These are phyloP conservation scores for human DNA, from an alignment of 2,113 vertebrate species.

Conservation along the genomic window GRCh38 chr12:47555001-47555500, in stretches of 20 bases:
- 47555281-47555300: not conserved
- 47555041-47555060: not conserved
- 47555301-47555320: not conserved
- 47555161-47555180: conserved; percentile 22
- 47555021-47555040: not conserved
- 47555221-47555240: not conserved
- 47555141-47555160: conserved; percentile 43
- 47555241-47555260: not conserved
- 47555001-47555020: not conserved
- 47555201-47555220: conserved; percentile 31
- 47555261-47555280: conserved; percentile 14
- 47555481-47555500: conserved; percentile 15
- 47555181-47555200: conserved; percentile 12
- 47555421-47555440: not conserved
- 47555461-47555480: not conserved
- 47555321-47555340: not conserved
- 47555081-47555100: not conserved
- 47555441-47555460: not conserved
- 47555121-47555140: not conserved
- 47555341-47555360: not conserved
- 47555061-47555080: not conserved
- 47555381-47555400: not conserved
- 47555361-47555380: not conserved
- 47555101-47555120: not conserved
- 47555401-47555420: not conserved